phyloP scores from a whole-genome alignment of 2,113 vertebrate species.

The Xiphias gladius region DNA sequence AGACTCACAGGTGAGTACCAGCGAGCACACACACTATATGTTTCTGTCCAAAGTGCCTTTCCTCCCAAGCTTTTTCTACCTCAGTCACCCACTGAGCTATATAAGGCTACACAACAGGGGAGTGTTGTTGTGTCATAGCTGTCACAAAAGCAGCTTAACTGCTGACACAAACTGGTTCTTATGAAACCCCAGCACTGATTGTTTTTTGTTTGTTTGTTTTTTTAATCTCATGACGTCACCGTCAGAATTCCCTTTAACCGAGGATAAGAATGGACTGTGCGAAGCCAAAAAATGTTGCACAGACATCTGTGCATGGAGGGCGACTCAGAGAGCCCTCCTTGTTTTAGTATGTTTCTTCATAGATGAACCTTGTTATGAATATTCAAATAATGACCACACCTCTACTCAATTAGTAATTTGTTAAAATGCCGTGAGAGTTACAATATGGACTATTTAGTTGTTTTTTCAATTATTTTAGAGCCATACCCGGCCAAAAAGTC shows the following conservation, averaged over 20 bases:
- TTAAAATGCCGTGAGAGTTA: not conserved
- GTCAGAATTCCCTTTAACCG: constrained; percentile 23
- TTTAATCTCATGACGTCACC: constrained; percentile 51
- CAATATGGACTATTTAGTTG: not conserved
- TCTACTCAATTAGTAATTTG: not conserved
- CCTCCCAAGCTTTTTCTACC: not conserved
- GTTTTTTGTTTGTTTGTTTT: constrained; percentile 13
- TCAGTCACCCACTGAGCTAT: not conserved
- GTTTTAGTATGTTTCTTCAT: not conserved
- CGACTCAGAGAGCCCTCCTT: not conserved
- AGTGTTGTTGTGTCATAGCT: constrained; percentile 22
- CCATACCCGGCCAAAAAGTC: not conserved
- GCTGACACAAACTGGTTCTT: constrained; percentile 30
- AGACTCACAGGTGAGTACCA: constrained; percentile 91
- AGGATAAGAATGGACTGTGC: constrained; percentile 36
- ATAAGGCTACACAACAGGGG: not conserved
- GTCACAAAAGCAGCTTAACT: constrained; percentile 45
- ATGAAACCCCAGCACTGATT: constrained; percentile 31
- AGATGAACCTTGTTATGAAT: not conserved
- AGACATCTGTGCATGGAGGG: constrained; percentile 43
- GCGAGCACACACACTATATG: not conserved
- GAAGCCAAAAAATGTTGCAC: constrained; percentile 34
- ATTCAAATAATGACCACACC: not conserved
- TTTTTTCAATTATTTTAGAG: not conserved
- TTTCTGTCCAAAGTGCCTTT: not conserved